Evolutionary conservation across 2,113 vertebrate genomes (phyloP), one percentile per base, ranked within the genome.

Genomic region (Muscicapa adusta): DNA sequence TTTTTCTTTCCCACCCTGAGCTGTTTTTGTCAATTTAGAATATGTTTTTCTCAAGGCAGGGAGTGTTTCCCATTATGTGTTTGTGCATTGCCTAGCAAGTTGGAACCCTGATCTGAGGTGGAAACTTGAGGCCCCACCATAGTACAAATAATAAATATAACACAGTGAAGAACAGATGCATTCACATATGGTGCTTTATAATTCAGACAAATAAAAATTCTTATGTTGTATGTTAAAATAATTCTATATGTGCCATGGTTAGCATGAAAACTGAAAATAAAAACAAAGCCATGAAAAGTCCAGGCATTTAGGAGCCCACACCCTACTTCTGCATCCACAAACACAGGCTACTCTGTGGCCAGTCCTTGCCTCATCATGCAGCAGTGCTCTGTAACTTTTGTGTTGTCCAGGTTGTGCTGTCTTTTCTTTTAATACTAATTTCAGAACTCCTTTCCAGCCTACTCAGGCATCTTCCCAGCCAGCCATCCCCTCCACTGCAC

Each of bases 181-280:
- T 93, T 94, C 90, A 90, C 93, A 97, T 96, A 94, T 96, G 89
- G 95, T 85, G 56, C 68, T 96, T 95, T 95, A 93, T 95, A 95
- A 93, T 95, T 95, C 93, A 96, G 82, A 94, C 95, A 95, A 96
- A 96, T 97, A 96, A 96, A 94, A 97, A 93, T 89, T 96, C 94
- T 91, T 84, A 68, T 88, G 95, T 93, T 96, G 60, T 93, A 88
- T 93, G 92, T 83, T 95, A 96, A 95, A 93, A 91, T 90, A 36
- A 28, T 95, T 94, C 94, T 95, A 88, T 89, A 94, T 93, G 67
- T 94, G 78, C 63, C 87, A 83, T 78, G 82, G 63, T 83, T 83
- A 94, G 33, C 91, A 93, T 56, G 61, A 95, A 94, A 91, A 71
- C 75, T 53, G 76, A 93, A 95, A 95, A 96, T 79, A 94, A 89